Percentiles rank a stretch among this genome's conserved stretches.
phyloP scores from a whole-genome alignment of 2,888 invertebrate genomes.

The Watsonalla binaria region DNA sequence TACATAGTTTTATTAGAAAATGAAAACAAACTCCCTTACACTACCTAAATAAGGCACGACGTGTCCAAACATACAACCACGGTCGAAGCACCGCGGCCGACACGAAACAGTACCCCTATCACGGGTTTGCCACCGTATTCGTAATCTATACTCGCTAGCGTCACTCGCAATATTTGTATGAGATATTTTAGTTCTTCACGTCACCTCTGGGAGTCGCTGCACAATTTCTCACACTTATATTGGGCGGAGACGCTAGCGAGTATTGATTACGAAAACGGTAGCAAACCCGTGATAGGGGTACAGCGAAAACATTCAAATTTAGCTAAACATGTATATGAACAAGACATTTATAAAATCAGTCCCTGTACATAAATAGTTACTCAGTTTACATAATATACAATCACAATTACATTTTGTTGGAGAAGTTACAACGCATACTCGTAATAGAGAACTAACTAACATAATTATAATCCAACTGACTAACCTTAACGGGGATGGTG shows the following conservation, averaged over 20 bases:
- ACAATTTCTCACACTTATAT: no score
- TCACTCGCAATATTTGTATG: no score
- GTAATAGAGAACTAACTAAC: no score
- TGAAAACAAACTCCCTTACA: constrained; percentile 75
- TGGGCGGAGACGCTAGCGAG: no score
- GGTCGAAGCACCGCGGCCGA: constrained; percentile 10
- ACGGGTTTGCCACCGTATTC: no score
- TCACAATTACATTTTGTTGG: constrained; percentile 13
- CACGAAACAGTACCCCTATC: constrained; percentile 16
- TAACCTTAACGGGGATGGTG: no score
- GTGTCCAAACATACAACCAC: constrained; percentile 45
- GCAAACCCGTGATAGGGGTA: no score
- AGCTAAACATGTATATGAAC: constrained; percentile 25
- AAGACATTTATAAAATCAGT: constrained; percentile 26
- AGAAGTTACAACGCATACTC: background rate
- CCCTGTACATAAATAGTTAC: constrained; percentile 35
- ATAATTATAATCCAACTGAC: no score
- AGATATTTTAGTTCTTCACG: no score
- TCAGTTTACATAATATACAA: constrained; percentile 46
- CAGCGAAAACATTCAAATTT: constrained; percentile 15
- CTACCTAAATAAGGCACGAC: constrained; percentile 76
- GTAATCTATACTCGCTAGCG: no score
- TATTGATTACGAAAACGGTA: no score
- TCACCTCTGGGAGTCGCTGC: no score
- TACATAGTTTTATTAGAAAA: constrained; percentile 75